Conservation (phyloP, 2,113 vertebrate genomes). For the Pontoporia blainvillei region DNA sequence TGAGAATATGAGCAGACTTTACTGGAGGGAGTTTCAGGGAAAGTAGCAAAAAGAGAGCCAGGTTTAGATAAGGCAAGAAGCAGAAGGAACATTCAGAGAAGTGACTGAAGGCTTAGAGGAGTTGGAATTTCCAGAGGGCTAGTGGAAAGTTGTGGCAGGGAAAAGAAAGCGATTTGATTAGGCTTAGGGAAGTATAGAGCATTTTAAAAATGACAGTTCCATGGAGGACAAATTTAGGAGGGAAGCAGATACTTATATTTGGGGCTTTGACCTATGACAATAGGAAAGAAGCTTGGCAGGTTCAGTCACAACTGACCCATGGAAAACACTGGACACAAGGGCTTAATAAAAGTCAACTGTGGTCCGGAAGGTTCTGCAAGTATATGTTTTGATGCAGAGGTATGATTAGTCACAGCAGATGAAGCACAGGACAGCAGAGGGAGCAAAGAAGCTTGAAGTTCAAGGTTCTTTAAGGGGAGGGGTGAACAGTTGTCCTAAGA, state of each 20-base stretch:
- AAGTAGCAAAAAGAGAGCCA: neutral
- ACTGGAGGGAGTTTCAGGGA: neutral
- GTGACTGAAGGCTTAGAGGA: neutral
- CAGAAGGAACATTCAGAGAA: neutral
- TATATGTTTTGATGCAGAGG: neutral
- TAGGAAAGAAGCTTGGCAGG: neutral
- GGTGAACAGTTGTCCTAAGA: neutral
- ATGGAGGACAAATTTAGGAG: neutral
- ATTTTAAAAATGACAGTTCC: neutral
- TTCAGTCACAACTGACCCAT: neutral
- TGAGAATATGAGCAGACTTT: neutral
- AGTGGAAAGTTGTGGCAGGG: neutral
- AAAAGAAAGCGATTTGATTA: neutral
- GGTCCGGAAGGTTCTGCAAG: neutral
- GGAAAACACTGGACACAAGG: neutral
- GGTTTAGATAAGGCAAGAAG: neutral
- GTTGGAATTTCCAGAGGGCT: neutral
- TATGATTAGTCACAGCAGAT: neutral
- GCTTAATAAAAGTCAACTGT: neutral
- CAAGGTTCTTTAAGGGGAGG: neutral
- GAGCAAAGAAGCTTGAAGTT: neutral
- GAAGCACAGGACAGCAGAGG: neutral
- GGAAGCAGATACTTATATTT: neutral
- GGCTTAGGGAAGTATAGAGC: neutral
- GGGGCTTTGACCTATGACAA: neutral